These are phyloP conservation scores for Synanceia verrucosa DNA, from an alignment of 2,797 vertebrate genomes.

Conservation along the genomic window DNA sequence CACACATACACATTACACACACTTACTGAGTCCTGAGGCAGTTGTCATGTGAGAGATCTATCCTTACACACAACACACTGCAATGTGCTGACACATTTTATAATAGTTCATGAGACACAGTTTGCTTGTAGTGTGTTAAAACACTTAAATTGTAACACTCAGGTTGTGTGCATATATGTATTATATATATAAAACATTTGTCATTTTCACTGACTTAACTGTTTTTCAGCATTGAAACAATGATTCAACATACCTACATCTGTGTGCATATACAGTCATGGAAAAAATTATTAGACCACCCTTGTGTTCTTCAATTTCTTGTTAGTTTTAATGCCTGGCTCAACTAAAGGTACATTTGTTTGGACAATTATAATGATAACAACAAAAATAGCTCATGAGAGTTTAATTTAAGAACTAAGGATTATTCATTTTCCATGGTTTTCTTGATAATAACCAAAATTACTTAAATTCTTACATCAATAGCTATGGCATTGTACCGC, in stretches of 20 bases:
- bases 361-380: too few species aligned
- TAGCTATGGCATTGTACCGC: too few species aligned
- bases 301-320: too few species aligned
- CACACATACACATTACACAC: slow-evolving; percentile 1
- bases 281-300: too few species aligned
- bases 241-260: slow-evolving; percentile 15
- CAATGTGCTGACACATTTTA: not conserved
- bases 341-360: too few species aligned
- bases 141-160: not conserved
- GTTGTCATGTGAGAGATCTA: slow-evolving; percentile 16
- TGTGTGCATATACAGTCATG: too few species aligned
- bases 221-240: not conserved
- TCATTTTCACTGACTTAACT: not conserved
- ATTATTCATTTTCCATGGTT: too few species aligned
- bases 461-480: too few species aligned
- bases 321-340: too few species aligned
- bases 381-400: too few species aligned
- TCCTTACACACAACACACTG: not conserved
- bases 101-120: not conserved
- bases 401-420: too few species aligned
- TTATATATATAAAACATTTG: not conserved
- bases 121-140: not conserved
- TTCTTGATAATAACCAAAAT: too few species aligned
- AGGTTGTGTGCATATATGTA: not conserved
- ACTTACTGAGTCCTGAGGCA: slow-evolving; percentile 18